phyloP scores from a whole-genome alignment of 92 coral and sea anemone species.

The Epizoanthus rinbou region DNA sequence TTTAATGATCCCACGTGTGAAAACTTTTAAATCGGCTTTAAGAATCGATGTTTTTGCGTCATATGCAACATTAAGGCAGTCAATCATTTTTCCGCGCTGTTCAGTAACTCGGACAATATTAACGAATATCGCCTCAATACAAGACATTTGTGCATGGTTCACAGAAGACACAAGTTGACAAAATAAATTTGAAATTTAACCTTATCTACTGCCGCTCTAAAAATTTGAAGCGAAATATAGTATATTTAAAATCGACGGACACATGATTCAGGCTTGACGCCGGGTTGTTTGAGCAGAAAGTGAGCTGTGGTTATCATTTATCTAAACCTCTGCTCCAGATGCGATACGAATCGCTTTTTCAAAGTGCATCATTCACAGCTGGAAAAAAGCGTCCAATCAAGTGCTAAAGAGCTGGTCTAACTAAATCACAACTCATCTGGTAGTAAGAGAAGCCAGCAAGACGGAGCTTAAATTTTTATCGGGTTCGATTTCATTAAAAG shows the following conservation, averaged over 20 bases:
- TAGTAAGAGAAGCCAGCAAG: background rate
- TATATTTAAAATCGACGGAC: background rate
- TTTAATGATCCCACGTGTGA: conserved; percentile 52
- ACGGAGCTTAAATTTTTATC: background rate
- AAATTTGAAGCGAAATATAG: conserved; percentile 1
- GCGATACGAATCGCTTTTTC: conserved; percentile 24
- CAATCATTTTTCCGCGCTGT: background rate
- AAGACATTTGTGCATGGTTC: background rate
- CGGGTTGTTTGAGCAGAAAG: conserved; percentile 5
- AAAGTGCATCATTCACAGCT: conserved; percentile 8
- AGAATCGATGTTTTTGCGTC: conserved; percentile 32
- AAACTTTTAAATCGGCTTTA: conserved; percentile 42
- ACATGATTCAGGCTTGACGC: background rate
- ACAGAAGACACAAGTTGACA: background rate
- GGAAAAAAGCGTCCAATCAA: conserved; percentile 23
- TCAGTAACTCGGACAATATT: conserved; percentile 17
- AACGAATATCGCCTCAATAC: background rate
- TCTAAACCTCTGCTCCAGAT: conserved; percentile 28
- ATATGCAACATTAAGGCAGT: conserved; percentile 10
- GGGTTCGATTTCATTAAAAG: background rate
- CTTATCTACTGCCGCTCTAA: background rate
- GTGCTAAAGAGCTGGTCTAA: background rate
- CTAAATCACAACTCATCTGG: conserved; percentile 30
- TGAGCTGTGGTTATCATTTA: conserved; percentile 17
- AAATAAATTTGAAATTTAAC: background rate